Evolutionary conservation across 2,113 vertebrate genomes (phyloP), one percentile per base, ranked within the genome.

Genomic region (Pitta sordida): DNA sequence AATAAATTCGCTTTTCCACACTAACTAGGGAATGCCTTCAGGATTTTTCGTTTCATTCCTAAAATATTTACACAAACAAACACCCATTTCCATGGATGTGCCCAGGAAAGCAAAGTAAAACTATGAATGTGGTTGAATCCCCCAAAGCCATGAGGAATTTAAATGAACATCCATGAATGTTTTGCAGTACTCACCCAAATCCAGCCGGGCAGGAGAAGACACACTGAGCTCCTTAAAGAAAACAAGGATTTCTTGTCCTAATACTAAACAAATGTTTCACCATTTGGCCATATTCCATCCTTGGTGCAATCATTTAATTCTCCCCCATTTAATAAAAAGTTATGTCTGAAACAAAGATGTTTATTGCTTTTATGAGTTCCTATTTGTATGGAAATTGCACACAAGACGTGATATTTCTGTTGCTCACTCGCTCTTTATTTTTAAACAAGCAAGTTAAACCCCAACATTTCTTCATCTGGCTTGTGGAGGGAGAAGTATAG

Each of bases 381-480:
- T 79, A 68, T 96, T 93, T 95, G 87, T 86, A 69, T 76, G 88
- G 86, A 84, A 84, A 60, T 83, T 11, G 90, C 79, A 41, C 62
- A 29, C 73, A 12, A 87, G 93, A 91, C 75, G 82, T 86, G 92
- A 86, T 89, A 55, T 81, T 91, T 90, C 88, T 86, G 64, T 53
- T 15, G 77, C 90, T 82, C 27, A 3, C 89, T 52, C 44, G 16
- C 30, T 64, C 76, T 95, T 88, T 83, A 86, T 93, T 91, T 91
- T 83, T 77, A 79, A 94, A 89, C 26, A 55, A 95, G 87, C 19
- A 3, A 24, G 93, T 88, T 60, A 63, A 95, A 84, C 16, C 65
- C 93, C 46, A 6, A 24, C 81, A 24, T 93, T 95, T 95, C 96
- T 98, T 98, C 98, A 97, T 98, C 97, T 98, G 98, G 97, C 95